Evolutionary conservation across 2,113 vertebrate genomes (phyloP).

Genomic region (Baryphthengus martii): DNA sequence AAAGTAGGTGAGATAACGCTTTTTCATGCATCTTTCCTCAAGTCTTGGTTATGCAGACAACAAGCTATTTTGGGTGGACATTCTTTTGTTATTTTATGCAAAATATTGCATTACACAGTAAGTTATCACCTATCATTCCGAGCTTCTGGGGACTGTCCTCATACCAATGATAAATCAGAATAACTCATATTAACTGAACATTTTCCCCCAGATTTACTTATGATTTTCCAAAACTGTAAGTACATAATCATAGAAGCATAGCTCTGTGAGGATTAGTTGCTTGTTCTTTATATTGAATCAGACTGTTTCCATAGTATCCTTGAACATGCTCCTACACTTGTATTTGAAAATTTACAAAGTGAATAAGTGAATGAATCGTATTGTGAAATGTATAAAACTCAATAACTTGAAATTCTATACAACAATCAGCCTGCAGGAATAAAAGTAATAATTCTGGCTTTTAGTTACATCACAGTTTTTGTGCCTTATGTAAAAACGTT

Average conservation of each 20-base stretch:
- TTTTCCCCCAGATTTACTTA: neutral
- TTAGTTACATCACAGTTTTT: neutral
- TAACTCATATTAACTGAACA: neutral
- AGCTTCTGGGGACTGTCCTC: neutral
- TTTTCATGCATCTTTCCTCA: neutral
- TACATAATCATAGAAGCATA: neutral
- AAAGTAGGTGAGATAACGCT: neutral
- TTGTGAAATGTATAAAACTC: neutral
- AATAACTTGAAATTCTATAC: neutral
- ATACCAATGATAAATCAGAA: neutral
- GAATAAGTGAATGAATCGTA: slow-evolving; percentile 15
- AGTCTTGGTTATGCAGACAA: neutral
- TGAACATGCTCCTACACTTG: neutral
- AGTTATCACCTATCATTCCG: neutral
- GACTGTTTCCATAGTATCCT: neutral
- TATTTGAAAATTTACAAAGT: slow-evolving; percentile 13
- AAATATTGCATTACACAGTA: neutral
- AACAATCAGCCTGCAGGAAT: neutral
- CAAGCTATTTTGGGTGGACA: neutral
- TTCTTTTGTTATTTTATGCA: neutral
- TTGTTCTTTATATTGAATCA: slow-evolving; percentile 23
- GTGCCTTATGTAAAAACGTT: neutral
- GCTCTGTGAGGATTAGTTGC: neutral
- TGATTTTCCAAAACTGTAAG: slow-evolving; percentile 5
- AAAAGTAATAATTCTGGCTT: neutral